phyloP scores from a whole-genome alignment of 2,113 vertebrate species.

The Porphyrio hochstetteri region DNA sequence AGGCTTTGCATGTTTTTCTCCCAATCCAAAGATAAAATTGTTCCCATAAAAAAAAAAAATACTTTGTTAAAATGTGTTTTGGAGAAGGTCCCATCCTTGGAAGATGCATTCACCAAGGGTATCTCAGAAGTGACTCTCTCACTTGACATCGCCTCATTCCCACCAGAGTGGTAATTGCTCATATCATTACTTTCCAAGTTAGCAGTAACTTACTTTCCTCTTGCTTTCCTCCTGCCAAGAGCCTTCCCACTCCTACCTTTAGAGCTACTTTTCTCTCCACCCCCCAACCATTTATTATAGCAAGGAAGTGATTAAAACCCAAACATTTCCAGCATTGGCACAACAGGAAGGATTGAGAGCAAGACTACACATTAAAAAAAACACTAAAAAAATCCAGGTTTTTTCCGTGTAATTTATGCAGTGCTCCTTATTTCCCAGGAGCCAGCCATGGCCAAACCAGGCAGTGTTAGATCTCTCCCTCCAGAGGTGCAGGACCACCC shows the following conservation, averaged over 20 bases:
- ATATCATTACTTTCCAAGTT: neutral
- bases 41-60: neutral
- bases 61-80: neutral
- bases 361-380: neutral
- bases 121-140: neutral
- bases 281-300: neutral
- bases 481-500: accelerated
- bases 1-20: neutral
- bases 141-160: neutral
- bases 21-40: neutral
- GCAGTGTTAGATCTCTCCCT: neutral
- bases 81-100: neutral
- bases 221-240: neutral
- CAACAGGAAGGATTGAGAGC: neutral
- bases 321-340: neutral
- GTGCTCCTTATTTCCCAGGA: neutral
- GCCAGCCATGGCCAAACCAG: no score
- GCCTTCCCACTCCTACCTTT: neutral
- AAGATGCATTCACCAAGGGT: neutral
- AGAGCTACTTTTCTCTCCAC: neutral
- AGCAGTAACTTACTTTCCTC: neutral
- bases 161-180: neutral
- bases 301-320: neutral
- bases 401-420: neutral
- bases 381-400: neutral